Percentiles rank a stretch among this genome's conserved stretches.
phyloP scores from a whole-genome alignment of 2,888 invertebrate genomes.

The Phymatocera aterrima region DNA sequence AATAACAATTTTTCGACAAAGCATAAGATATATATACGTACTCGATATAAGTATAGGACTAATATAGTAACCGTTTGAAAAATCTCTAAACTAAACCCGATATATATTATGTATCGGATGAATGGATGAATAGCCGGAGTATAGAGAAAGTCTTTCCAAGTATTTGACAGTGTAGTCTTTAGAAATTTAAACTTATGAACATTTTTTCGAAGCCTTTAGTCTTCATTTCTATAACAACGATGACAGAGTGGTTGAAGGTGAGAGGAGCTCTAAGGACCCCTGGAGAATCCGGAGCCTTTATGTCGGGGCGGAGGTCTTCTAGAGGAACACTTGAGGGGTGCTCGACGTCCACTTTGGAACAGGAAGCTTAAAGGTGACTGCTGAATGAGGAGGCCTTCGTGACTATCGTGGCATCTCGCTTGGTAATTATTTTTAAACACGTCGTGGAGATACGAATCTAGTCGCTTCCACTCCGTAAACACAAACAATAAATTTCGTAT shows the following conservation, averaged over 20 bases:
- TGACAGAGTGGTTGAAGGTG: constrained; percentile 72
- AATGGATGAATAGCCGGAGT: constrained; percentile 23
- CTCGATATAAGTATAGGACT: no score
- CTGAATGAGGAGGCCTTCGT: constrained; percentile 68
- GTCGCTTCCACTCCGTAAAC: constrained; percentile 40
- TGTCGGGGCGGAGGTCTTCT: constrained; percentile 64
- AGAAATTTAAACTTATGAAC: constrained; percentile 42
- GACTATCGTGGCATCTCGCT: constrained; percentile 72
- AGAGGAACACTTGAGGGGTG: constrained; percentile 56
- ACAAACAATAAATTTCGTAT: constrained; percentile 54
- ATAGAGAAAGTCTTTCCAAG: constrained; percentile 17
- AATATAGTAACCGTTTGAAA: constrained; percentile 5
- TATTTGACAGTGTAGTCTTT: constrained; percentile 45
- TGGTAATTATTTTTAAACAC: constrained; percentile 75
- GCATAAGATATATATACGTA: background rate
- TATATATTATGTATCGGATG: constrained; percentile 22
- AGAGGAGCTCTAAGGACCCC: constrained; percentile 56
- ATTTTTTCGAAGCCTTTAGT: constrained; percentile 65
- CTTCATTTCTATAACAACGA: constrained; percentile 73
- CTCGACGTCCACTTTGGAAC: constrained; percentile 48
- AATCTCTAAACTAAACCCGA: constrained; percentile 38
- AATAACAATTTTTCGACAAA: background rate
- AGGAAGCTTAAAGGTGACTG: constrained; percentile 53
- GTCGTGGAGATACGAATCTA: constrained; percentile 72
- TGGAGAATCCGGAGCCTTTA: constrained; percentile 62